These are phyloP conservation scores for Macrosteles quadrilineatus DNA, from an alignment of 1,140 invertebrate genomes.

Conservation along the genomic window DNA sequence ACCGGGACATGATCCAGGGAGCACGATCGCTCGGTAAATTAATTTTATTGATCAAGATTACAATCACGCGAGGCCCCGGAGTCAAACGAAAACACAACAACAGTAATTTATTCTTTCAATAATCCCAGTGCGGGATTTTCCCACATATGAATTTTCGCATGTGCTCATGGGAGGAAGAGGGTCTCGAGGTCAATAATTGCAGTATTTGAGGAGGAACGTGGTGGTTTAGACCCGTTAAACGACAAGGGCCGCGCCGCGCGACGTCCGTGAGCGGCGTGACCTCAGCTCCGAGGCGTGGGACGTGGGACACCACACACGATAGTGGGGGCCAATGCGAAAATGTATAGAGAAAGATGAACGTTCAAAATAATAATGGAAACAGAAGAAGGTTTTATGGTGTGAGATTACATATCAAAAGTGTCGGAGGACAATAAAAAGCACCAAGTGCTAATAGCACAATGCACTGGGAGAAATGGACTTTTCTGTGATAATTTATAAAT, in stretches of 20 bases:
- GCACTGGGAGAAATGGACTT: too few species aligned
- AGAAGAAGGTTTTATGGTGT: too few species aligned
- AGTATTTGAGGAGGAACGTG: conserved; percentile 16
- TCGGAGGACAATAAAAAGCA: too few species aligned
- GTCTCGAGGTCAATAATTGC: conserved; percentile 14
- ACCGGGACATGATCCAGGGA: too few species aligned
- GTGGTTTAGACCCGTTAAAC: conserved; percentile 4
- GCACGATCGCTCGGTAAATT: neutral
- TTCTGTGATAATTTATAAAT: too few species aligned
- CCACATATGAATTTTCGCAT: conserved; percentile 14
- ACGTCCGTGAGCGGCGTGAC: neutral
- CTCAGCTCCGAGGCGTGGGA: too few species aligned
- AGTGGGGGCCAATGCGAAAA: too few species aligned
- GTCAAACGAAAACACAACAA: conserved; percentile 1
- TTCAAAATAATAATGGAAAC: too few species aligned
- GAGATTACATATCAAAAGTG: too few species aligned
- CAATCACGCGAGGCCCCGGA: neutral
- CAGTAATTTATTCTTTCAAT: conserved; percentile 15
- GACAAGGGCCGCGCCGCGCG: neutral
- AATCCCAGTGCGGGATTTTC: conserved; percentile 3
- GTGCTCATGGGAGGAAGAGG: neutral
- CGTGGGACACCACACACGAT: too few species aligned
- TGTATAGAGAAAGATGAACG: too few species aligned
- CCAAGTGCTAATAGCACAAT: too few species aligned
- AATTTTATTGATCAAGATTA: conserved; percentile 3